Base-by-base conservation (phyloP, 1,140 invertebrate genomes). In the Drosophila persimilis region DNA sequence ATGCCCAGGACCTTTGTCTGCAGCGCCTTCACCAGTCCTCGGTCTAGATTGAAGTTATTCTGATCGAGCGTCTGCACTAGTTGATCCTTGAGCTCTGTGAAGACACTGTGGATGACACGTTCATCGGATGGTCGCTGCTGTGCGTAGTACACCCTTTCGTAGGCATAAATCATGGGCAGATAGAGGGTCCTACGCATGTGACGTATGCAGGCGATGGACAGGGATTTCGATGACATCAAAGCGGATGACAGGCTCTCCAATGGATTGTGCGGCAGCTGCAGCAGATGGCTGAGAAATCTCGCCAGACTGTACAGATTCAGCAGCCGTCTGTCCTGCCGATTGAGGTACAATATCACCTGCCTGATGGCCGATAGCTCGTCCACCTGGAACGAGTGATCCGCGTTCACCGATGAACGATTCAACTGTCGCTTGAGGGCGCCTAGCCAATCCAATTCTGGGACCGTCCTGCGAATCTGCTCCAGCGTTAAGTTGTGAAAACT, bases 131-230 rank as follows among this genome's bases (percentile, higher is more conserved):
- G 31, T 11, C 83, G 74, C 2, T 62, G 70, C 2, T 22, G 20
- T 7, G 50, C 26, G 20, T 88, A 86, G 45, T 57, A 88, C 22
- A 22, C 78, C 9, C 57, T 61, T 45, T 86, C 83, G 51, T 88
- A 86, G 20, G 55, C 78, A 43, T 79, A 88, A 29, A 88, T 86
- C 83, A 86, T 86, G n/a, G 74, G 53, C 48, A 86, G 52, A 6
- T 86, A 86, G 3, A 86, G 66, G 1, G 83, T 71, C 13, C 85
- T 71, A 3, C 83, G 71, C 83, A 86, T 86, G 11, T 86, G 83
- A 2, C 55, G 74, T 31, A 86, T 80, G 51, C 81, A 86, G 5
- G 45, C 15, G 9, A 35, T 45, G 2, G 50, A 9, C 9, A 41
- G 50, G 31, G 52, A 13, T 8, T 35, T 45, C 7, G 9, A 17